These are phyloP conservation scores for Scaptomyza hsui DNA, from an alignment of 1,140 invertebrate species.

Conservation along the genomic window DNA sequence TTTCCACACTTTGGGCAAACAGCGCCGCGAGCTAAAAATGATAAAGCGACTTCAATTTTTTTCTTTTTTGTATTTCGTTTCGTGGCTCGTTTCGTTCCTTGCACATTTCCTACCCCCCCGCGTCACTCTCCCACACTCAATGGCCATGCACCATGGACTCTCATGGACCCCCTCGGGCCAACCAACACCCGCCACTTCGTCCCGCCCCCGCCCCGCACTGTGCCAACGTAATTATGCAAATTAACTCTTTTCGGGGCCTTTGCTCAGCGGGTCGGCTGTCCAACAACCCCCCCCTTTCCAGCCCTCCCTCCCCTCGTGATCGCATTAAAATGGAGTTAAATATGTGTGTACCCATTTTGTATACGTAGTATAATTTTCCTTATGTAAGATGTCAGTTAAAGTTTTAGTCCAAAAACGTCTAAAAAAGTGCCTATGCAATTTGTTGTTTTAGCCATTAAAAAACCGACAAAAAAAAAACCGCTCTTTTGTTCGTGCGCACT, in stretches of 20 bases:
- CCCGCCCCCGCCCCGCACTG: slow-evolving; percentile 9
- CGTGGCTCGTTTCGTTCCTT: slow-evolving; percentile 59
- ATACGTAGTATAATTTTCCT: slow-evolving; percentile 43
- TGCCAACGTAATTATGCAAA: slow-evolving; percentile 76
- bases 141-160: slow-evolving; percentile 49
- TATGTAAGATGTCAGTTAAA: slow-evolving; percentile 71
- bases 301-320: slow-evolving; percentile 17
- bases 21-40: slow-evolving; percentile 75
- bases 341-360: slow-evolving; percentile 22
- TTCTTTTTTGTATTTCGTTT: slow-evolving; percentile 41
- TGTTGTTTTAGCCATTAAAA: slow-evolving; percentile 59
- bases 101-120: slow-evolving; percentile 38
- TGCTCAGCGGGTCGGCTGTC: slow-evolving; percentile 59
- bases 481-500: slow-evolving; percentile 73
- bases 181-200: not conserved
- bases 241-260: slow-evolving; percentile 78
- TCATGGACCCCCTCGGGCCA: slow-evolving; percentile 12
- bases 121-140: slow-evolving; percentile 22
- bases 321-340: slow-evolving; percentile 29
- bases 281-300: slow-evolving; percentile 5
- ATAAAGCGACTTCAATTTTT: slow-evolving; percentile 80
- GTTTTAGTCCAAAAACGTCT: slow-evolving; percentile 53
- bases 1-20: slow-evolving; percentile 79
- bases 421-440: slow-evolving; percentile 58
- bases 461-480: slow-evolving; percentile 20